Evolutionary conservation across 35 echinoderm and acorn worm genomes (phyloP).

Genomic region (Stichopus chloronotus): DNA sequence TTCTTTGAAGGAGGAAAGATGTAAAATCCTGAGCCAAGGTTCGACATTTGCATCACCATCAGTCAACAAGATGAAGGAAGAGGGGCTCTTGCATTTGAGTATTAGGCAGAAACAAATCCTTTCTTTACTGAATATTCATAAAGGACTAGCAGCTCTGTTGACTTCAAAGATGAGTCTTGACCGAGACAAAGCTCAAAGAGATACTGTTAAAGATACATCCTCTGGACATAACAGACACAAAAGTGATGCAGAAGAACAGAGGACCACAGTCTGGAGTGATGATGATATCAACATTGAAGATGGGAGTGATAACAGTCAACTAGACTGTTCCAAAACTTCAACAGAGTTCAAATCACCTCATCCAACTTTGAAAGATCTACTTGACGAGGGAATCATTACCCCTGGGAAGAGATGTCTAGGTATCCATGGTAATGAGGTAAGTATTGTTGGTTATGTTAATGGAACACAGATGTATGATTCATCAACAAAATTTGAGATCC

Average conservation of each 20-base stretch:
- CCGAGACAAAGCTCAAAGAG: too few relatives aligned
- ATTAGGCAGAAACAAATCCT: not conserved
- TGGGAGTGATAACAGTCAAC: too few relatives aligned
- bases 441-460: not conserved
- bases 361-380: not conserved
- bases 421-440: not conserved
- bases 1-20: not conserved
- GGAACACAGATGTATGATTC: too few relatives aligned
- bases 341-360: not conserved
- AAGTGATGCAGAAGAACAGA: too few relatives aligned
- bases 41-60: not conserved
- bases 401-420: not conserved
- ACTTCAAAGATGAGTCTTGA: not conserved
- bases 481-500: too few relatives aligned
- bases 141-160: not conserved
- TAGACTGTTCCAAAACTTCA: too few relatives aligned
- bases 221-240: too few relatives aligned
- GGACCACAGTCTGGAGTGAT: too few relatives aligned
- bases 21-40: not conserved
- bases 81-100: not conserved
- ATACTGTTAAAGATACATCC: too few relatives aligned
- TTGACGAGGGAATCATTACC: slow-evolving; percentile 2
- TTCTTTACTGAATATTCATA: slow-evolving; percentile 4
- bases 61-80: not conserved
- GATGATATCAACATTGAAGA: too few relatives aligned